Conservation (phyloP, 2,797 vertebrate genomes). For the Anolis apletophallus region DNA sequence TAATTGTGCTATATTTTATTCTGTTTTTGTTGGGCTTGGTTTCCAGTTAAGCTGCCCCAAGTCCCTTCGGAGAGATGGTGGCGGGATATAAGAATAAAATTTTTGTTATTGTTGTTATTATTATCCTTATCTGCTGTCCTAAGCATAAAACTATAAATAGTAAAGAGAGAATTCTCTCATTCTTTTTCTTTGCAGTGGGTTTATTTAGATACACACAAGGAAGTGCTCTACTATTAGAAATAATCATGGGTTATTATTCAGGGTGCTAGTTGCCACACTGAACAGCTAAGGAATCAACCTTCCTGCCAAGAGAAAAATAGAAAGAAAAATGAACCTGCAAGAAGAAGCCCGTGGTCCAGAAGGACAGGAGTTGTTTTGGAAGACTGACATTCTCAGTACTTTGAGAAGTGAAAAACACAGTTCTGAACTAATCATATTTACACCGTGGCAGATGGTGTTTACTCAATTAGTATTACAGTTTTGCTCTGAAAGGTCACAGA, state of each 20-base stretch:
- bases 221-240: background rate
- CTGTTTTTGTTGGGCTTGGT: too few species aligned
- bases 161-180: background rate
- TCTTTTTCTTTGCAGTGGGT: background rate
- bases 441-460: constrained; percentile 13
- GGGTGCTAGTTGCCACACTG: background rate
- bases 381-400: background rate
- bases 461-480: background rate
- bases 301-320: background rate
- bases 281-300: background rate
- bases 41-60: too few species aligned
- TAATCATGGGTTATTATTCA: background rate
- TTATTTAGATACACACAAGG: background rate
- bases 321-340: background rate
- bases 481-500: constrained; percentile 9
- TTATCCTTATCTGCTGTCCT: too few species aligned
- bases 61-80: too few species aligned
- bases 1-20: too few species aligned
- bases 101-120: too few species aligned
- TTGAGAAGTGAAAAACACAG: constrained; percentile 11
- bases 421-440: constrained; percentile 7
- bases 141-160: background rate
- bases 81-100: too few species aligned
- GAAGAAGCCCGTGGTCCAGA: background rate
- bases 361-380: background rate